Evolutionary conservation across 2,797 vertebrate genomes (phyloP), one percentile per base, ranked within the genome.

Genomic region (Ciconia nigra): DNA sequence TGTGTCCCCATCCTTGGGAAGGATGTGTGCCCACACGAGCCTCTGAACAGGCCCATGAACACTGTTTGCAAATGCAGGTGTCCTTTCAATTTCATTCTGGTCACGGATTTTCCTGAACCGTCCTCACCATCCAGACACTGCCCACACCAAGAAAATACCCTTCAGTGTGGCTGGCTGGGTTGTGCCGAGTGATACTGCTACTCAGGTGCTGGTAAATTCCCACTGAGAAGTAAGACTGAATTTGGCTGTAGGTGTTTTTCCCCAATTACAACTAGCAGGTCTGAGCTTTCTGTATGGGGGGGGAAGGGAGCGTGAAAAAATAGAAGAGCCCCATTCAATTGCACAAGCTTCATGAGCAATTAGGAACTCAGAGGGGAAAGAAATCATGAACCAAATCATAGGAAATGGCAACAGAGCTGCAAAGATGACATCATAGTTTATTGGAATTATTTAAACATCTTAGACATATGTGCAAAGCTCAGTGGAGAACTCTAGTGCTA

Each of bases 381-480:
- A 88, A 95, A 91, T 93, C 62, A 51, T 74, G 86, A 95, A 83
- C 59, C 70, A 72, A 96, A 86, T 86, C 67, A 85, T 69, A 92
- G 81, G 86, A 96, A 95, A 97, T 51, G 78, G 85, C 91, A 95
- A 49, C 2, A 3, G 83, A 93, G 67, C 90, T 90, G 63, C 83
- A 96, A 89, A 89, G 74, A 90, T 95, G 90, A 97, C 95, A 87
- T 97, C 88, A 96, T 78, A 55, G 47, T 95, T 95, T 91, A 74
- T 63, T 93, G 73, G 71, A 90, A 95, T 93, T 89, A 87, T 89
- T 97, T 96, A 95, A 96, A 96, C 91, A 77, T 95, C 76, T 89
- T 63, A 85, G 88, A 89, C 92, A 87, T 84, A 92, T 87, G 89
- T 87, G 81, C 78, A 94, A 97, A 96, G 70, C 93, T 95, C 85